Base-by-base conservation (phyloP, 1,140 invertebrate genomes). In the Cephus cinctus region DNA sequence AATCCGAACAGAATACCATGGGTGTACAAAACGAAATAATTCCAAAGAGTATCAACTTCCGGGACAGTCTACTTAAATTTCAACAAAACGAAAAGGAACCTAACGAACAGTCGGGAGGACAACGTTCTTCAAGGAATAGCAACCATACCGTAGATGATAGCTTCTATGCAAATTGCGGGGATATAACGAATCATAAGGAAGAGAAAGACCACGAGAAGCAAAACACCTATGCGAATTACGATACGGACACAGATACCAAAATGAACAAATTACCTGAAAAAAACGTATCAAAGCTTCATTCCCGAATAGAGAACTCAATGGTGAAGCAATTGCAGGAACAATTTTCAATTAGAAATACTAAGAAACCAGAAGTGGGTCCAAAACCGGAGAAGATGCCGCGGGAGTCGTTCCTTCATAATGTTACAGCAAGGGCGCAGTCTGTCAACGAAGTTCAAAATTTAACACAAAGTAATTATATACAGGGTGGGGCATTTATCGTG, bases 141-240 rank as follows among this genome's bases (percentile, higher is more conserved):
- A 47, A 39, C 27, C 45, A 35, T 34, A 20, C 47, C 4, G 48
- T 25, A 0, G 39, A 49, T 5, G 67, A 68, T 38, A 65, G 54
- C 31, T 69, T 63, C 4, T 74, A 73, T 5, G 67, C 59, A 0
- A 74, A 76, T 49, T 69, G 52, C n/a, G 55, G 52, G 2, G 42
- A 31, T 1, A 36, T 44, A 1, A 8, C 35, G 14, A 14, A 15
- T 12, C 14, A 44, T 14, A 5, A 2, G 0, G 19, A 38, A 1
- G 34, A 61, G 0, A 48, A 57, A 3, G 61, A n/a, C n/a, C n/a
- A n/a, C n/a, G n/a, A n/a, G n/a, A n/a, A n/a, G n/a, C n/a, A 68
- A 38, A 69, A 50, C 12, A 55, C 55, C 0, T 74, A 74, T 15
- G 61, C 51, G 18, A 76, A 74, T 56, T 61, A 20, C 4, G 53